Evolutionary conservation across 2,888 invertebrate species (phyloP), one percentile per base, ranked within the genome.

Genomic region (Ephialtes manifestator): DNA sequence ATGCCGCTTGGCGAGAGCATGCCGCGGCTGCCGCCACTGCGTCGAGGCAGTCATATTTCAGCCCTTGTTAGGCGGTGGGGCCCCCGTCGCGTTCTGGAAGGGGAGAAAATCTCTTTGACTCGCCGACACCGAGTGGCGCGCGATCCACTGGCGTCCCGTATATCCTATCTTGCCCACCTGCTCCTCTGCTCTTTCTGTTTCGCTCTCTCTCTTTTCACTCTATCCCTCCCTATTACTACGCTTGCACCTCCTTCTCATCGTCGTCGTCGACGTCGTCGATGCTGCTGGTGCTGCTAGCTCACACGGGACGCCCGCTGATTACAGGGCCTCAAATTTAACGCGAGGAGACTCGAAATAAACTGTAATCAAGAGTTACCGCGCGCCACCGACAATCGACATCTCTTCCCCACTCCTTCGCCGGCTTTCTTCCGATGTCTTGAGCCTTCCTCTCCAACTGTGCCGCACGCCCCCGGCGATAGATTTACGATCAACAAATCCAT

Each of bases 21-120:
- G 83, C 83, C 85, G 87, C 76, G 88, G 88, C 86, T 88, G 90
- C 75, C 76, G 84, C 87, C 88, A 48, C 28, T 68, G 87, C 89
- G 90, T 87, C 86, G 67, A 89, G 89, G 91, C 92, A 92, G 92
- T 92, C 92, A 92, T 92, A 92, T 92, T 92, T 92, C 91, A 92
- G 91, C 91, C 91, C 92, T 92, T 92, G 92, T 92, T 92, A 92
- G 92, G 91, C 92, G 89, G 90, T 90, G 91, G 90, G 90, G 91
- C 91, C 92, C 91, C 90, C 90, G 89, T 89, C 87, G 92, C 87
- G 87, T 90, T 90, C 67, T 90, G 90, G 90, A 90, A 90, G 90
- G 91, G 91, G 92, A 91, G 91, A 90, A 92, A 92, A 92, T 92
- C 92, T 90, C 92, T 92, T 92, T 92, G 92, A 92, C 92, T 91